Conservation (phyloP, 2,888 invertebrate species). For the Julus scandinavius region DNA sequence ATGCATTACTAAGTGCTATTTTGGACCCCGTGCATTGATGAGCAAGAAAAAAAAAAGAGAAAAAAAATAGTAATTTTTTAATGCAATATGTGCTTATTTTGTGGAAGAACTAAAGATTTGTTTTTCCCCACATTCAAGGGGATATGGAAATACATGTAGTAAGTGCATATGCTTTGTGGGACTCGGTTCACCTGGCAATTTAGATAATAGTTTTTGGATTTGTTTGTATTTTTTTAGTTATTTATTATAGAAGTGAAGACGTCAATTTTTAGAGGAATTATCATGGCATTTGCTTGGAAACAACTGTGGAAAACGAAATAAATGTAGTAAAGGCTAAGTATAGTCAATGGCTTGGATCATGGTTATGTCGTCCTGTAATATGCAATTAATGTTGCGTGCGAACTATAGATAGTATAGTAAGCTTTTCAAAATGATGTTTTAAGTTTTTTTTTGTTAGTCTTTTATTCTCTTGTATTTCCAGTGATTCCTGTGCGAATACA, state of each 20-base stretch:
- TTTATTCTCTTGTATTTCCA: neutral
- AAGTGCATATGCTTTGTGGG: no score
- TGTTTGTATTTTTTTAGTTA: no score
- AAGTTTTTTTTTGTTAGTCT: neutral
- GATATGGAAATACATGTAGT: neutral
- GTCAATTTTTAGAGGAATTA: no score
- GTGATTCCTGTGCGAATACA: neutral
- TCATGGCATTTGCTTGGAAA: no score
- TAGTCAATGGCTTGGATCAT: neutral
- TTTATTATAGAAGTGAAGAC: no score
- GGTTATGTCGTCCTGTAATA: no score
- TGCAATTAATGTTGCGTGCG: no score
- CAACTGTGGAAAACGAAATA: neutral
- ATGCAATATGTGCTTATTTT: neutral
- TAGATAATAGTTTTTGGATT: no score
- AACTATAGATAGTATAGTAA: no score
- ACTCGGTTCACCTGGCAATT: no score
- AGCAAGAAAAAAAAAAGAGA: neutral
- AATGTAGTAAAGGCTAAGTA: neutral
- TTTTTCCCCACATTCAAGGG: neutral
- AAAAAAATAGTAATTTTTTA: slow-evolving; percentile 5
- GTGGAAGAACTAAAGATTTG: neutral
- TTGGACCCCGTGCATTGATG: slow-evolving; percentile 29
- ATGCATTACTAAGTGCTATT: slow-evolving; percentile 43
- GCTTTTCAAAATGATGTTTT: neutral